These are phyloP conservation scores for Clarias fuscus DNA, from an alignment of 2,797 vertebrate genomes.

Conservation along the genomic window DNA sequence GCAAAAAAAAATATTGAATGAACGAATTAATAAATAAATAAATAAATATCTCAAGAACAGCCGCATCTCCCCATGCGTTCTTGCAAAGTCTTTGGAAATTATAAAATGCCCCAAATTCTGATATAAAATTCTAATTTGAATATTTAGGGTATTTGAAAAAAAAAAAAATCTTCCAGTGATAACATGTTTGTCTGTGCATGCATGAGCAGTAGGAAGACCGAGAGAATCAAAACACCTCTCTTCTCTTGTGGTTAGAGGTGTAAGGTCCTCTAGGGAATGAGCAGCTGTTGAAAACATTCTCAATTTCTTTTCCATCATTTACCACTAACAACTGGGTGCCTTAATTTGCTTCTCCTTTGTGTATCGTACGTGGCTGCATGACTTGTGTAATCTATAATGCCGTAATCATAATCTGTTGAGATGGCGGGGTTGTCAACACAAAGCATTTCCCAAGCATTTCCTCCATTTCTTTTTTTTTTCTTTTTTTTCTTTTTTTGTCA, in stretches of 20 bases:
- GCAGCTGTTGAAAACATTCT: constrained; percentile 30
- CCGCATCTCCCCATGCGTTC: background rate
- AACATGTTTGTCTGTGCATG: background rate
- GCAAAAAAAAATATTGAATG: background rate
- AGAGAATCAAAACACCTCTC: constrained; percentile 9
- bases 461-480: background rate
- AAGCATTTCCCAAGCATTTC: background rate
- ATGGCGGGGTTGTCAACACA: background rate
- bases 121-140: background rate
- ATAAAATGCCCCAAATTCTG: background rate
- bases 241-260: background rate
- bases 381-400: background rate
- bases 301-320: constrained; percentile 29
- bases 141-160: background rate
- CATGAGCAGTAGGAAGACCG: background rate
- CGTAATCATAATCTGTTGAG: background rate
- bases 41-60: background rate
- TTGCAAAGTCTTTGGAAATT: background rate
- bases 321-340: constrained; percentile 21
- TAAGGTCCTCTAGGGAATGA: constrained; percentile 17
- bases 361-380: background rate
- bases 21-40: background rate
- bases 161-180: background rate
- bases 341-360: background rate
- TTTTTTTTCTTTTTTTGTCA: background rate